These are phyloP conservation scores for Callyntrura guangdongensis DNA, from an alignment of 2,888 invertebrate species.

Conservation along the genomic window DNA sequence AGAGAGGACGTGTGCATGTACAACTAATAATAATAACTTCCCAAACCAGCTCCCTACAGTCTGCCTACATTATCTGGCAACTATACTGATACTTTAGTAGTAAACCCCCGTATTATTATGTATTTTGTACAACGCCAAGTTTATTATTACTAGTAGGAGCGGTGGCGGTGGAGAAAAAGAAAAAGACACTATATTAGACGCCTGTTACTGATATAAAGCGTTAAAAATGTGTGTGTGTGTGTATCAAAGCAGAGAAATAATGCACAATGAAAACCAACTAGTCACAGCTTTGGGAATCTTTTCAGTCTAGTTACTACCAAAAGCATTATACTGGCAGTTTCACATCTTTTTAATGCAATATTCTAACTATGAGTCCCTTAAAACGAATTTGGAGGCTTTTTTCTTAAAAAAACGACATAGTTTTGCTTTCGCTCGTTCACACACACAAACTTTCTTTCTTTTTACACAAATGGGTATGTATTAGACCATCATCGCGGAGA, in stretches of 20 bases:
- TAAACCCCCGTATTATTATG: constrained; percentile 1
- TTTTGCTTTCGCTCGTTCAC: constrained; percentile 67
- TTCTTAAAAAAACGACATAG: constrained; percentile 65
- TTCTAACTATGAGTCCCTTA: constrained; percentile 63
- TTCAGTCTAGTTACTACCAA: constrained; percentile 50
- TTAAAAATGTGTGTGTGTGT: not conserved
- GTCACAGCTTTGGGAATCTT: constrained; percentile 57
- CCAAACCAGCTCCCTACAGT: constrained; percentile 18
- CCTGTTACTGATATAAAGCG: constrained; percentile 3
- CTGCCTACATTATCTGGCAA: not conserved
- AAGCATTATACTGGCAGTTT: constrained; percentile 49
- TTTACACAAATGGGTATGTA: constrained; percentile 21
- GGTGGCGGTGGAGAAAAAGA: not conserved
- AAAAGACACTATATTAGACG: not conserved
- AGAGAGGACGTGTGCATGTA: not conserved
- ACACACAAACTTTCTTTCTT: constrained; percentile 44
- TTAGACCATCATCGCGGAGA: not conserved
- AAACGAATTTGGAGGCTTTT: constrained; percentile 72
- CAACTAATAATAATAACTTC: constrained; percentile 16
- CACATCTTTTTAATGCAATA: constrained; percentile 69
- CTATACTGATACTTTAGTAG: not conserved
- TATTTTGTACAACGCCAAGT: not conserved
- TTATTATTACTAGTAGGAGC: constrained; percentile 5
- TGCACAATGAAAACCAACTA: constrained; percentile 47
- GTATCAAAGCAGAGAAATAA: constrained; percentile 20